Percentiles rank a stretch among this genome's conserved stretches.
Conservation (phyloP, 2,888 invertebrate genomes). For the Gnatocerus cornutus region DNA sequence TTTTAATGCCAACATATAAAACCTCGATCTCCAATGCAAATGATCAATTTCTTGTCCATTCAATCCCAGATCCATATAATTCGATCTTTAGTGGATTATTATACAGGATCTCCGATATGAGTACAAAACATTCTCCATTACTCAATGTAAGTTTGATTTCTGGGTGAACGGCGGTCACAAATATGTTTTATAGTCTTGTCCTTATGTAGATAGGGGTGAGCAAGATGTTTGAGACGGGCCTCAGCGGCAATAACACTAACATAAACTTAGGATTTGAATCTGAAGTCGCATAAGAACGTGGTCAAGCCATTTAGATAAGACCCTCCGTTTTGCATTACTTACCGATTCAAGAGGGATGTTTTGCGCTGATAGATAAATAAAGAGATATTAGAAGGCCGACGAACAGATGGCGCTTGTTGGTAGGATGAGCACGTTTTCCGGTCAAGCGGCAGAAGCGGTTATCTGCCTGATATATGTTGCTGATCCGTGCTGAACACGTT, state of each 20-base stretch:
- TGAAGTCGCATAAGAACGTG: conserved; percentile 66
- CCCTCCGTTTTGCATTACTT: conserved; percentile 65
- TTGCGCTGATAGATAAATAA: conserved; percentile 70
- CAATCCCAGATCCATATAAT: conserved; percentile 21
- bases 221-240: conserved; percentile 69
- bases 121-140: conserved; percentile 62
- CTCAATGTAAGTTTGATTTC: conserved; percentile 62
- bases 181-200: conserved; percentile 62
- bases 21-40: not conserved
- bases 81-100: conserved; percentile 52
- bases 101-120: conserved; percentile 47
- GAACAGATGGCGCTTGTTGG: conserved; percentile 61
- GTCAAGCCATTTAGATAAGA: conserved; percentile 69
- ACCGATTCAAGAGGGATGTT: conserved; percentile 62
- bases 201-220: conserved; percentile 58
- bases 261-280: conserved; percentile 68
- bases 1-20: too few species aligned
- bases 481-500: conserved; percentile 50
- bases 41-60: conserved; percentile 15
- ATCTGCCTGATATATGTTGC: conserved; percentile 55
- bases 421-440: conserved; percentile 59
- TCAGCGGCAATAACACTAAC: conserved; percentile 69
- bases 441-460: conserved; percentile 55
- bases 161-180: conserved; percentile 59
- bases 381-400: conserved; percentile 64